phyloP scores from a whole-genome alignment of 2,113 vertebrate genomes.

The Forbesichthys agassizii region DNA sequence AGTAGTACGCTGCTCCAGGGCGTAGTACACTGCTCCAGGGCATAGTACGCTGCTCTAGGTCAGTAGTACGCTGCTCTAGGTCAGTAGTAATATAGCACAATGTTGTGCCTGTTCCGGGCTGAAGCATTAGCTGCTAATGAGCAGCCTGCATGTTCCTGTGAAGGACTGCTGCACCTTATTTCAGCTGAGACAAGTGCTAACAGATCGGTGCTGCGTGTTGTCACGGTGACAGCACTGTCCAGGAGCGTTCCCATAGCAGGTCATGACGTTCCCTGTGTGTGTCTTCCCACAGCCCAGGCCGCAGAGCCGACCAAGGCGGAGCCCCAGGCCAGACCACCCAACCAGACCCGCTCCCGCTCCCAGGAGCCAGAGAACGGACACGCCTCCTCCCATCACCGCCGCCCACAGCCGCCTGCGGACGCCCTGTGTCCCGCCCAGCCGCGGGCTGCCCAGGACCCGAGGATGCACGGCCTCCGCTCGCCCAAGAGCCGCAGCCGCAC shows the following conservation, averaged over 20 bases:
- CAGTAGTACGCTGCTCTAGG: background rate
- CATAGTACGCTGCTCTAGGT: constrained; percentile 10
- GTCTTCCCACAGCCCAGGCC: constrained; percentile 46
- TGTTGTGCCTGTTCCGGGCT: constrained; percentile 61
- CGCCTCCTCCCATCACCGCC: constrained; percentile 83
- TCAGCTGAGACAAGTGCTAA: constrained; percentile 43
- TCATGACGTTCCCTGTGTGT: constrained; percentile 2
- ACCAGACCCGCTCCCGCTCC: constrained; percentile 90
- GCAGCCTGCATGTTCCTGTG: constrained; percentile 51
- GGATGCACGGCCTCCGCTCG: constrained; percentile 87
- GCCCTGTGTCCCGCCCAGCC: constrained; percentile 72
- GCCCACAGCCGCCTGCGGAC: constrained; percentile 76
- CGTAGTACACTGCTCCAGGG: background rate
- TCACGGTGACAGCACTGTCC: constrained; percentile 12
- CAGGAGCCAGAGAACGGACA: constrained; percentile 92
- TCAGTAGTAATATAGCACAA: constrained; percentile 49
- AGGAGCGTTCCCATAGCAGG: background rate
- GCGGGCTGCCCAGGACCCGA: constrained; percentile 81
- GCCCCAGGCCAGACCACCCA: constrained; percentile 79
- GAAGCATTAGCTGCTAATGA: constrained; percentile 39
- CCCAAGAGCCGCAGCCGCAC: constrained; percentile 85
- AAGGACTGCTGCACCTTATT: constrained; percentile 32
- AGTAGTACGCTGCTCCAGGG: constrained; percentile 13
- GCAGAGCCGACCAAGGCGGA: constrained; percentile 81
- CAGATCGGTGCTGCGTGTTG: constrained; percentile 35